phyloP scores from a whole-genome alignment of 2,113 vertebrate species.

The Mustela lutreola region DNA sequence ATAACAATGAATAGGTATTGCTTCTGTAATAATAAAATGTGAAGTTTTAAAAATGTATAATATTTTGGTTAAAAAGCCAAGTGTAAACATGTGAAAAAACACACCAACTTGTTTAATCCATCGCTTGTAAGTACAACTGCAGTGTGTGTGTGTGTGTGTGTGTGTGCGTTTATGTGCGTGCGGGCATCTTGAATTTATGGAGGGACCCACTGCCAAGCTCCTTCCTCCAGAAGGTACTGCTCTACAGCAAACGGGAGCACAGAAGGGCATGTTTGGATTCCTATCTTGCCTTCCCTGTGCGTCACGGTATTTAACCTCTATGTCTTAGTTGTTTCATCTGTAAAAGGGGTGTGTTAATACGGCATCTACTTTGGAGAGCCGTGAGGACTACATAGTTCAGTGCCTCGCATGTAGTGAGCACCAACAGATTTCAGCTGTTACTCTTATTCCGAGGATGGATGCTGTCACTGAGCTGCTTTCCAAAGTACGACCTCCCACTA shows the following conservation, averaged over 20 bases:
- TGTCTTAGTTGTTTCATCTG: background rate
- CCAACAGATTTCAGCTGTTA: background rate
- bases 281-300: no score
- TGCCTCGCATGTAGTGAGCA: background rate
- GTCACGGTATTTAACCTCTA: background rate
- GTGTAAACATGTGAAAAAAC: background rate
- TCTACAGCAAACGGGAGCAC: background rate
- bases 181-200: background rate
- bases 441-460: background rate
- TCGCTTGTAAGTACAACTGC: background rate
- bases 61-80: slow-evolving; percentile 13
- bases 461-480: background rate
- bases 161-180: background rate
- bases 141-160: background rate
- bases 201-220: background rate
- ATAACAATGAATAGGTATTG: background rate
- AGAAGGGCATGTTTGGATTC: background rate
- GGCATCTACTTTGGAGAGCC: background rate
- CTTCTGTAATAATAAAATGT: slow-evolving; percentile 28
- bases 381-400: background rate
- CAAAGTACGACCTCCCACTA: background rate
- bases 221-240: background rate
- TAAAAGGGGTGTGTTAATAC: background rate
- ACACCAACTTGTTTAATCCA: background rate
- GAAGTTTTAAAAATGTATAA: background rate